Evolutionary conservation across 1,140 invertebrate genomes (phyloP).

Genomic region (Chlorops oryzae): DNA sequence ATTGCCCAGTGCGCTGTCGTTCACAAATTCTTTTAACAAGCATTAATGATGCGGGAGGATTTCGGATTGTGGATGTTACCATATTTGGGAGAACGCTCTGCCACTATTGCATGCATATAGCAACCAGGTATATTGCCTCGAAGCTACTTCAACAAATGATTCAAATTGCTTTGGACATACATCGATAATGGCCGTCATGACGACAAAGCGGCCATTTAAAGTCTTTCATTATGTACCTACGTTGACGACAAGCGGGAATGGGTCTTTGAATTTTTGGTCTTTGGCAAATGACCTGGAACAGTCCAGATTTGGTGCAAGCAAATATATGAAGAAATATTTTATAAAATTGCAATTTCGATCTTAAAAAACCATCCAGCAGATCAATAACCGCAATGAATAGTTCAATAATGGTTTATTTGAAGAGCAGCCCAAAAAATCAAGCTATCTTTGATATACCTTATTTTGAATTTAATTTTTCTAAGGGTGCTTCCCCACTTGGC

Average conservation of each 20-base stretch:
- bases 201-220: not conserved
- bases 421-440: too few relatives aligned
- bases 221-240: not conserved
- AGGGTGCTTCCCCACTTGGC: too few relatives aligned
- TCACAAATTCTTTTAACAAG: not conserved
- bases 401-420: too few relatives aligned
- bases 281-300: too few relatives aligned
- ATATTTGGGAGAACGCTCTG: not conserved
- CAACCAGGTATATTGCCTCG: not conserved
- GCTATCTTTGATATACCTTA: too few relatives aligned
- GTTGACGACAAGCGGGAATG: not conserved
- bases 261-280: too few relatives aligned
- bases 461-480: too few relatives aligned
- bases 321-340: too few relatives aligned
- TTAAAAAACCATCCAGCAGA: too few relatives aligned
- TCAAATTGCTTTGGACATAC: not conserved
- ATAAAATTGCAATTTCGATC: too few relatives aligned
- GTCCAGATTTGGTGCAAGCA: too few relatives aligned
- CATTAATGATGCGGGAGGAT: not conserved
- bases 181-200: not conserved
- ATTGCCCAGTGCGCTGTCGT: not conserved
- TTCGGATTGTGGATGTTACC: not conserved
- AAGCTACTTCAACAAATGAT: not conserved
- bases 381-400: too few relatives aligned
- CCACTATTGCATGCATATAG: not conserved